Percentiles rank a stretch among this genome's conserved stretches.
phyloP scores from a whole-genome alignment of 2,888 invertebrate species.

The Leistus spinibarbis region DNA sequence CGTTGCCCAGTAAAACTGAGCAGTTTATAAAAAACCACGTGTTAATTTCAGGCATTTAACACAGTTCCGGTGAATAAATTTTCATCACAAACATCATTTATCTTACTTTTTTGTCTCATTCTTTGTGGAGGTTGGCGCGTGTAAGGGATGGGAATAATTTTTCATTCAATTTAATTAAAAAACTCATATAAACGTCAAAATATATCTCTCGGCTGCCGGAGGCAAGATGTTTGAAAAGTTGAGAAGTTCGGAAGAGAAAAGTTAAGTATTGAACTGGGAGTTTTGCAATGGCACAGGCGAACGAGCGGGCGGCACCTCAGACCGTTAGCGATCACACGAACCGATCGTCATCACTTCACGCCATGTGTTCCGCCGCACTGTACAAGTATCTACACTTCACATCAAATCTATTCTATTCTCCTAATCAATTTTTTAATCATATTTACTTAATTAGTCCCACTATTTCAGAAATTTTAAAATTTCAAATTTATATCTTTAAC shows the following conservation, averaged over 20 bases:
- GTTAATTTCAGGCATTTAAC: slow-evolving; percentile 35
- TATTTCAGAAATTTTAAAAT: too few species aligned
- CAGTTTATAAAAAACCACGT: slow-evolving; percentile 28
- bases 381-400: neutral
- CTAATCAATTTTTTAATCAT: neutral
- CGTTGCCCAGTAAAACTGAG: neutral
- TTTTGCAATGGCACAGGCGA: neutral
- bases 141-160: slow-evolving; percentile 36
- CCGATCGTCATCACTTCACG: neutral
- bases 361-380: neutral
- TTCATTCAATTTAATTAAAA: slow-evolving; percentile 40
- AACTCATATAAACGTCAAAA: slow-evolving; percentile 40
- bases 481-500: too few species aligned
- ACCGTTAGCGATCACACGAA: slow-evolving; percentile 7
- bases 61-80: slow-evolving; percentile 34
- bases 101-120: slow-evolving; percentile 30
- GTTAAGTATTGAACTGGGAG: slow-evolving; percentile 30
- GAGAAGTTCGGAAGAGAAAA: slow-evolving; percentile 32
- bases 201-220: slow-evolving; percentile 25
- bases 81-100: slow-evolving; percentile 40
- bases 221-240: slow-evolving; percentile 32
- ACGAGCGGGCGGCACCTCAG: neutral
- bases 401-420: neutral
- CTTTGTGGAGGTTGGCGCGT: neutral
- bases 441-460: too few species aligned